Base-by-base conservation (phyloP, 2,113 vertebrate species). In the Aspidoscelis tigris region DNA sequence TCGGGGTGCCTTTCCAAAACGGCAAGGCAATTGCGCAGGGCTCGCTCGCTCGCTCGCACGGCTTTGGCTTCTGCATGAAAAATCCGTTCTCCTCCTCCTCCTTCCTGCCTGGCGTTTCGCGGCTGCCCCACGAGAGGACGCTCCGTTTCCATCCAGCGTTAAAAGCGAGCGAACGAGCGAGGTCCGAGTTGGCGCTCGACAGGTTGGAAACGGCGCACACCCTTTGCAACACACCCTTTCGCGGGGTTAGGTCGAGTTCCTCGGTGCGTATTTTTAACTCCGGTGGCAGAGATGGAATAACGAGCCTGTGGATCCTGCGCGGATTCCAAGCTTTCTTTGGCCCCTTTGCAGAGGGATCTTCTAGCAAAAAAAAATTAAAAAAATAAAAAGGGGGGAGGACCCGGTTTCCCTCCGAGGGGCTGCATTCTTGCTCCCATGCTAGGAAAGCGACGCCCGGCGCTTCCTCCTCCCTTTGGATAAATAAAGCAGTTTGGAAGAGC, bases 241-340 rank as follows among this genome's bases (percentile, higher is more conserved):
- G 65, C 85, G 88, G 88, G 73, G 64, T 92, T 92, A 89, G 91
- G 92, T 92, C 91, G 89, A 89, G 90, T 91, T 86, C 91, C 2
- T 78, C 81, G 89, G 76, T 87, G 86, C 88, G 0, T 92, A 87
- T 92, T 92, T 90, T 90, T 88, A 90, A 91, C 91, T 89, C 53
- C 78, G 21, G 91, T 76, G 89, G 90, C 88, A 76, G 84, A 72
- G 86, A 85, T 68, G 78, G 76, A 47, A 58, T 24, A 87, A 71
- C 3, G 80, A 69, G 89, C 21, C 85, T 22, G 86, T 85, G 65
- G 85, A 83, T 87, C 47, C 44, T 55, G 89, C 12, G 85, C 14
- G 58, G 83, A 76, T 74, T 61, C 82, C 82, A 5, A 81, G 85
- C 33, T 64, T 70, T 77, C 80, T 10, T 1, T 68, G 87, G 82